Evolutionary conservation across 2,113 vertebrate species (phyloP).

Genomic region (Willisornis vidua): DNA sequence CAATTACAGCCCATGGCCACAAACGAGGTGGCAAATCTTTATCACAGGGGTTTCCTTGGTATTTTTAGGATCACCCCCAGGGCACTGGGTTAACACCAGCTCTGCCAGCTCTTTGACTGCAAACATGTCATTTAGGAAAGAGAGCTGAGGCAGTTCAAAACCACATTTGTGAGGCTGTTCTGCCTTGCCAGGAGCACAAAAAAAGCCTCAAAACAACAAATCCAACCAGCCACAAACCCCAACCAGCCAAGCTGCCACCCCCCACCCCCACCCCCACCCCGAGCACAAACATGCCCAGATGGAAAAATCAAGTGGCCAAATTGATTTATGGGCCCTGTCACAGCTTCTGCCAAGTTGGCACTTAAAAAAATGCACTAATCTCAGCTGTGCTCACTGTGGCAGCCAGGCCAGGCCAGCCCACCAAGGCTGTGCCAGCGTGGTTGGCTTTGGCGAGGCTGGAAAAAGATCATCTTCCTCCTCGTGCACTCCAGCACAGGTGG

Average conservation of each 20-base stretch:
- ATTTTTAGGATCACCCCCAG: not conserved
- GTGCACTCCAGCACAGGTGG: not conserved
- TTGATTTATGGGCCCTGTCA: not conserved
- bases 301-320: not conserved
- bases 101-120: not conserved
- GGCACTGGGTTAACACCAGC: not conserved
- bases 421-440: not conserved
- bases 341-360: fast-evolving
- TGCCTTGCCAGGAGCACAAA: not conserved
- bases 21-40: not conserved
- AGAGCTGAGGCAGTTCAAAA: not conserved
- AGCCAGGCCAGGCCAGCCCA: not conserved
- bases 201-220: not conserved
- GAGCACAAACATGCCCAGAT: not conserved
- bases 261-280: no score
- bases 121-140: not conserved
- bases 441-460: not conserved
- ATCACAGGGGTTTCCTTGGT: not conserved
- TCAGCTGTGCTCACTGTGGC: not conserved
- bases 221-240: not conserved
- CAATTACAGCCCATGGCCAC: not conserved
- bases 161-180: not conserved
- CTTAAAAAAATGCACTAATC: not conserved
- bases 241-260: fast-evolving
- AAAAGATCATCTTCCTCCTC: not conserved